Conservation (phyloP, 2,888 invertebrate species). For the Drosophila villosipedis region DNA sequence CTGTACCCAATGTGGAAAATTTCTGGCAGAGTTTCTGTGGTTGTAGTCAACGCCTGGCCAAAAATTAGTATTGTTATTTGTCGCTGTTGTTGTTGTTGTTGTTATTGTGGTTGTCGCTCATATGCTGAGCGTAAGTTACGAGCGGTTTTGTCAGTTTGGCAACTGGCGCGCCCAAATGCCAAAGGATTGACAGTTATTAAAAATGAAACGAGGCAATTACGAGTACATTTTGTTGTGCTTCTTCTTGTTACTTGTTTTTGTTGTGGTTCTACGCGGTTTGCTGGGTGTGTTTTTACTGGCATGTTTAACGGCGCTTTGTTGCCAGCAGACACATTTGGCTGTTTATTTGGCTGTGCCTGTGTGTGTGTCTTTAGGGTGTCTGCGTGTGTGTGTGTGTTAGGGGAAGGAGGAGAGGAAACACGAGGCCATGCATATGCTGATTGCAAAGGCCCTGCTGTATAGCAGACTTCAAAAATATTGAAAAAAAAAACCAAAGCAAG, state of each 20-base stretch:
- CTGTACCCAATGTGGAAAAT: slow-evolving; percentile 19
- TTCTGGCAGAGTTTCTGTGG: slow-evolving; percentile 38
- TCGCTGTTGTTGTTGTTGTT: slow-evolving; percentile 28
- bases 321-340: slow-evolving; percentile 49
- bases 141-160: slow-evolving; percentile 66
- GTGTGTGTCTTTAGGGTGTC: slow-evolving; percentile 5
- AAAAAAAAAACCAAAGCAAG: slow-evolving; percentile 41
- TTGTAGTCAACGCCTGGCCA: not conserved
- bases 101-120: slow-evolving; percentile 45
- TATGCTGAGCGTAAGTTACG: slow-evolving; percentile 65
- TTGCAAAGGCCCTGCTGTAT: slow-evolving; percentile 61
- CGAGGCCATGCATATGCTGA: slow-evolving; percentile 74
- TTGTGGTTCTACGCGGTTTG: slow-evolving; percentile 35
- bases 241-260: slow-evolving; percentile 8
- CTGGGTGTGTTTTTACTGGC: slow-evolving; percentile 72
- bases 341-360: slow-evolving; percentile 38
- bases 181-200: slow-evolving; percentile 81
- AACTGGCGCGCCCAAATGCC: slow-evolving; percentile 71
- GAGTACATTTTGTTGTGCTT: slow-evolving; percentile 57
- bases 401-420: slow-evolving; percentile 1
- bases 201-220: slow-evolving; percentile 79
- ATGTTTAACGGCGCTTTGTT: slow-evolving; percentile 71
- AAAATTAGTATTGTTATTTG: slow-evolving; percentile 32
- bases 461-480: slow-evolving; percentile 42
- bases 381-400: slow-evolving; percentile 19